These are phyloP conservation scores for Dendrocincla fuliginosa DNA, from an alignment of 2,797 vertebrate genomes.

Conservation along the genomic window DNA sequence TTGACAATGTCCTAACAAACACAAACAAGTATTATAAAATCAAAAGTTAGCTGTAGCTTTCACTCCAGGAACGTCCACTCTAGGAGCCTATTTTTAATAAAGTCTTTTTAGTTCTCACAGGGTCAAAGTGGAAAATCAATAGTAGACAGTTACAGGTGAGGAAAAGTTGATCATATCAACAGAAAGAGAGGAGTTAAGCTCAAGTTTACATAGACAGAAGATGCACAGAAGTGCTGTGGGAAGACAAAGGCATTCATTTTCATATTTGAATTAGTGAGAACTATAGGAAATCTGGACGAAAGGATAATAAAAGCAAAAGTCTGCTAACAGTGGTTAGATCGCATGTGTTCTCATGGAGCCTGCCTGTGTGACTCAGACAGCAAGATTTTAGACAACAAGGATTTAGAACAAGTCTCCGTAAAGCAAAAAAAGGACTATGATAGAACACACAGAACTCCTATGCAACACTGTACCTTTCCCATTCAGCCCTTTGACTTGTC, in stretches of 20 bases:
- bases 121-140: not conserved
- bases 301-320: constrained; percentile 39
- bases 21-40: not conserved
- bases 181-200: not conserved
- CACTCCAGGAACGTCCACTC: not conserved
- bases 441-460: not conserved
- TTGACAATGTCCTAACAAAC: not conserved
- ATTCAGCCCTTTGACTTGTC: not conserved
- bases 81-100: not conserved
- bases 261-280: not conserved
- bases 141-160: not conserved
- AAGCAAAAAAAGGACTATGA: not conserved
- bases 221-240: constrained; percentile 5
- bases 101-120: not conserved
- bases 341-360: not conserved
- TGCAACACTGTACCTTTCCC: not conserved
- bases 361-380: not conserved
- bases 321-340: not conserved
- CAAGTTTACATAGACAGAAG: not conserved
- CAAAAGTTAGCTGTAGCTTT: not conserved
- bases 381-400: not conserved
- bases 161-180: not conserved
- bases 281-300: constrained; percentile 25
- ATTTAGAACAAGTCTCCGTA: not conserved
- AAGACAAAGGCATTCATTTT: not conserved